Base-by-base conservation (phyloP, 2,113 vertebrate species). In the Archocentrus centrarchus region DNA sequence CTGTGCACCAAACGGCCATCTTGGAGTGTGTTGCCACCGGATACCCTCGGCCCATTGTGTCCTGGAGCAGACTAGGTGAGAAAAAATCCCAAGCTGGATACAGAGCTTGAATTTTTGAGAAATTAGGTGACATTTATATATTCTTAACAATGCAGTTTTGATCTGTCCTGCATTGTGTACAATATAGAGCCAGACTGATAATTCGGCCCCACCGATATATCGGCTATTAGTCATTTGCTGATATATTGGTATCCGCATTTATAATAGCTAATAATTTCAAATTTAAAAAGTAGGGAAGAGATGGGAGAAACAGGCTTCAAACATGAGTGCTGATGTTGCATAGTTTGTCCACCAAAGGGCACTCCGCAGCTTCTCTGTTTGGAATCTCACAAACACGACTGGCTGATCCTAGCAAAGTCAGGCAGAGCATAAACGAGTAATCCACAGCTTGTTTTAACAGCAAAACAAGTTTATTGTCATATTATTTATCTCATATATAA, bases 11-110 rank as follows among this genome's bases (percentile, higher is more conserved):
- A 95, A 99, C 98, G 0, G 98, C 98, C 0, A 97, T 99, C 90
- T 96, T 99, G 91, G 98, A 99, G 92, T 99, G 98, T 75, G 97
- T 99, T 59, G 98, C 98, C n/a, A 99, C 98, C 0, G 98, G 98
- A 87, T 99, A 98, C 89, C 98, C 98, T 9, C 96, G 97, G n/a
- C 98, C 98, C 86, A 99, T 99, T 32, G 98, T 99, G 83, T 99
- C 98, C 85, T 99, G 98, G 98, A 99, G 98, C 94, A 97, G 98
- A 89, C 95, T 99, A 39, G 98, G 98, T 99, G 95, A 98, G 32
- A 83, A 78, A 63, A 59, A 83, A 41, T 2, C 7, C 8, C 3
- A 9, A 39, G 37, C 37, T 39, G 37, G 8, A 39, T 39, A 8
- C 9, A 39, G 37, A 9, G 8, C 62, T 61, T 63, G 30, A 81